These are phyloP conservation scores for Mizuhopecten yessoensis DNA, from an alignment of 1,140 invertebrate genomes.

Conservation along the genomic window DNA sequence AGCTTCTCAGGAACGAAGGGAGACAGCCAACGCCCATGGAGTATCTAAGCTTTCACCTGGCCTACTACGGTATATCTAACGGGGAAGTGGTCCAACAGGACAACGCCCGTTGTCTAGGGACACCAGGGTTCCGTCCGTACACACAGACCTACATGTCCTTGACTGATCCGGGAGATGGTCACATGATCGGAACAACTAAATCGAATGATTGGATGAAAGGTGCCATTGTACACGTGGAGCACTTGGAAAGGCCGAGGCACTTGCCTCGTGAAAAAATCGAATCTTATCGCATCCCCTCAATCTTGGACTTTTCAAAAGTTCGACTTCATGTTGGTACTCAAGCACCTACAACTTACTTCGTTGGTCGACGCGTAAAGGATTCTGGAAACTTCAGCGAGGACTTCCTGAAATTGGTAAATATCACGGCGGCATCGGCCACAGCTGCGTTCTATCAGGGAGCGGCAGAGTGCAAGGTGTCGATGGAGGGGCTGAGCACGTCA, in stretches of 20 bases:
- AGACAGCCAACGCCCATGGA: conserved; percentile 69
- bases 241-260: conserved; percentile 67
- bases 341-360: conserved; percentile 69
- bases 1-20: conserved; percentile 59
- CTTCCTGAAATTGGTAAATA: conserved; percentile 68
- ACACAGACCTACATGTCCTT: conserved; percentile 74
- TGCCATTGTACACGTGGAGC: conserved; percentile 72
- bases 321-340: conserved; percentile 68
- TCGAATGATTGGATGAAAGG: conserved; percentile 72
- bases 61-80: conserved; percentile 60
- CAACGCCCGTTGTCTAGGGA: conserved; percentile 57
- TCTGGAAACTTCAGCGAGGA: conserved; percentile 72
- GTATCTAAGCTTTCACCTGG: conserved; percentile 67
- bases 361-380: conserved; percentile 67
- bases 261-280: conserved; percentile 67
- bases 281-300: conserved; percentile 69
- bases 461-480: conserved; percentile 70
- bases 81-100: conserved; percentile 54
- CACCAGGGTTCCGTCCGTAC: conserved; percentile 72
- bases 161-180: conserved; percentile 73
- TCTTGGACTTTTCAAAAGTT: conserved; percentile 69
- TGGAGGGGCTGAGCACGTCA: conserved; percentile 69
- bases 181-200: conserved; percentile 70
- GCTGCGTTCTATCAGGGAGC: conserved; percentile 70
- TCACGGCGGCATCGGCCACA: conserved; percentile 65